Percentiles rank a stretch among this genome's conserved stretches.
phyloP scores from a whole-genome alignment of 2,888 invertebrate genomes.

The Nemoura dubitans region DNA sequence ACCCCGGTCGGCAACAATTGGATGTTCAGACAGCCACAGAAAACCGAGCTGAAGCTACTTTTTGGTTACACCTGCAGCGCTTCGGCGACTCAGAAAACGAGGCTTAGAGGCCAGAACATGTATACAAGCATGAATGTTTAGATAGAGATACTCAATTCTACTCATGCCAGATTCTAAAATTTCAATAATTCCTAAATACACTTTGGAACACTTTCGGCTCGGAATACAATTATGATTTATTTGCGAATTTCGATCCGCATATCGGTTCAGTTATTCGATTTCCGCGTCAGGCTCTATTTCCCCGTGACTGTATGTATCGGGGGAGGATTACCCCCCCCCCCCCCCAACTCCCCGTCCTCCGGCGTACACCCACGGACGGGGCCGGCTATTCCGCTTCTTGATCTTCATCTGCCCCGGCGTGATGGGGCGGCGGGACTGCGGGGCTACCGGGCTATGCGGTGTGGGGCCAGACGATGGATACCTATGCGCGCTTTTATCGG shows the following conservation, averaged over 20 bases:
- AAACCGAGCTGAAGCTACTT: background rate
- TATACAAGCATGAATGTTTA: no score
- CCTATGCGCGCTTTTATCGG: slow-evolving; percentile 22
- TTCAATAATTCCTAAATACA: no score
- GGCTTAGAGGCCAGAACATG: no score
- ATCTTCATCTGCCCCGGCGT: slow-evolving; percentile 31
- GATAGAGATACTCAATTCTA: no score
- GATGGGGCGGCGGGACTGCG: background rate
- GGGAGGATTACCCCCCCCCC: background rate
- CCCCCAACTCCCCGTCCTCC: background rate
- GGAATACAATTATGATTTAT: background rate
- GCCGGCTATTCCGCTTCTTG: slow-evolving; percentile 30
- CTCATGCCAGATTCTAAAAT: no score
- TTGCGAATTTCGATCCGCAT: background rate
- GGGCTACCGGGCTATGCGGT: no score
- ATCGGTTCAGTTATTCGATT: background rate
- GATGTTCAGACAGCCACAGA: no score
- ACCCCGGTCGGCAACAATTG: background rate
- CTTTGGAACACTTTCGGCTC: no score
- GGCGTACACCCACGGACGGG: background rate
- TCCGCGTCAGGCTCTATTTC: background rate
- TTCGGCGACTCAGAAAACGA: no score
- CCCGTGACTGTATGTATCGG: background rate
- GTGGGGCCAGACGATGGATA: background rate
- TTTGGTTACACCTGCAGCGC: background rate